phyloP scores from a whole-genome alignment of 92 coral and sea anemone species.

The Muricea muricata region DNA sequence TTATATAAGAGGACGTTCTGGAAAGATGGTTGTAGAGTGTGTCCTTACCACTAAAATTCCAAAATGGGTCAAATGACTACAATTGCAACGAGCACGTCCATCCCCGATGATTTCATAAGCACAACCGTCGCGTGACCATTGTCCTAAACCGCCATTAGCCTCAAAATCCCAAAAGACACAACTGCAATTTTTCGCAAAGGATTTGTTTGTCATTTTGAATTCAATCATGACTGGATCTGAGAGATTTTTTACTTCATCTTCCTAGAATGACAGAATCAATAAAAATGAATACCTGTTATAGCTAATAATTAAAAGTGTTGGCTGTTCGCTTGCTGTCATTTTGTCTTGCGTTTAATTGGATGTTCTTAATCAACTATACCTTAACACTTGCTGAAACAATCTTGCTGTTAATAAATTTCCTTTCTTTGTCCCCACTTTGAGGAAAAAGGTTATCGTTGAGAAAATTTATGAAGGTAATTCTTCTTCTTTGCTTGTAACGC shows the following conservation, averaged over 20 bases:
- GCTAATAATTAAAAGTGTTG: no score
- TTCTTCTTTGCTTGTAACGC: not conserved
- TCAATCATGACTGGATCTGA: slow-evolving; percentile 26
- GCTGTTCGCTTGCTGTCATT: no score
- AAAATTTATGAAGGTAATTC: slow-evolving; percentile 14
- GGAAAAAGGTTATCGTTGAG: slow-evolving; percentile 29
- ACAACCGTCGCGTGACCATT: slow-evolving; percentile 87
- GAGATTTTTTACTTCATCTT: not conserved
- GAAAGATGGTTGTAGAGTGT: no score
- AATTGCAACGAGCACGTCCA: slow-evolving; percentile 80
- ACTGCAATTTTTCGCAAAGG: not conserved
- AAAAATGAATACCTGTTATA: no score
- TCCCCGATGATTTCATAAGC: slow-evolving; percentile 69
- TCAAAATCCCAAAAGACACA: slow-evolving; percentile 37
- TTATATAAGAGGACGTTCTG: no score
- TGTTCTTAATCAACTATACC: no score
- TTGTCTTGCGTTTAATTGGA: no score
- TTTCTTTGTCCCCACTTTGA: not conserved
- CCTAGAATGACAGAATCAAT: not conserved
- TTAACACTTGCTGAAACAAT: slow-evolving; percentile 20
- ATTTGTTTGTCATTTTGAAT: slow-evolving; percentile 3
- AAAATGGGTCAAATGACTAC: slow-evolving; percentile 97
- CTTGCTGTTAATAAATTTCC: slow-evolving; percentile 20
- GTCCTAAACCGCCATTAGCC: slow-evolving; percentile 68
- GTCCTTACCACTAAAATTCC: slow-evolving; percentile 88